Evolutionary conservation across 2,888 invertebrate genomes (phyloP), one percentile per base, ranked within the genome.

Genomic region (Malthinus seriepunctatus): DNA sequence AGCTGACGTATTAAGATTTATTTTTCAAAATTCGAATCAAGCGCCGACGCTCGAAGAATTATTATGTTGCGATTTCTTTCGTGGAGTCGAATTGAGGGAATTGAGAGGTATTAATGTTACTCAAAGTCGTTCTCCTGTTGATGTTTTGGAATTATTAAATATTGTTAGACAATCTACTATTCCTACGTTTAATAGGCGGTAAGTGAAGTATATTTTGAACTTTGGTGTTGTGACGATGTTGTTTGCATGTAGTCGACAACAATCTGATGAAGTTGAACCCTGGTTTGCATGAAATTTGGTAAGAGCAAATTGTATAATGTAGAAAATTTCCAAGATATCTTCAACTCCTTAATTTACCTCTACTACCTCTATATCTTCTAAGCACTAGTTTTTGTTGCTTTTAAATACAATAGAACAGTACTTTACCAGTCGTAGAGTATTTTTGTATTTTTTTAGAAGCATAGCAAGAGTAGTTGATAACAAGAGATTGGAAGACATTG

Each of bases 71-170:
- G 92, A 93, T 74, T 84, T 95, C 66, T 95, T 95, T 80, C 83
- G 92, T 67, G 91, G 91, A 76, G 92, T 95, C 63, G 93, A 93
- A 78, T 84, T 95, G 63, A 84, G 93, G 51, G 95, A 95, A 81
- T 85, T 95, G 84, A 85, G 91, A 74, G 91, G 92, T 39, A 88
- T 91, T 52, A 89, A 90, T 69, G 84, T 90, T 73, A 90, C 90
- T 11, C 74, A 75, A 59, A 67, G 68, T 31, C 61, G 68, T 11
- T 65, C 72, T 8, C 66, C 74, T 8, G 70, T 74, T 3, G 71
- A 75, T 9, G 76, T 78, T 23, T 45, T 74, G 45, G 74, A 76
- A 54, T 63, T 78, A 38, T 65, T 78, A 64, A 74, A 76, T 34
- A 51, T 70, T 6, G 74, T 77, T 0, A 69, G 69, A 49, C 73